These are phyloP conservation scores for Galbula dea DNA, from an alignment of 2,113 vertebrate genomes.

Conservation along the genomic window DNA sequence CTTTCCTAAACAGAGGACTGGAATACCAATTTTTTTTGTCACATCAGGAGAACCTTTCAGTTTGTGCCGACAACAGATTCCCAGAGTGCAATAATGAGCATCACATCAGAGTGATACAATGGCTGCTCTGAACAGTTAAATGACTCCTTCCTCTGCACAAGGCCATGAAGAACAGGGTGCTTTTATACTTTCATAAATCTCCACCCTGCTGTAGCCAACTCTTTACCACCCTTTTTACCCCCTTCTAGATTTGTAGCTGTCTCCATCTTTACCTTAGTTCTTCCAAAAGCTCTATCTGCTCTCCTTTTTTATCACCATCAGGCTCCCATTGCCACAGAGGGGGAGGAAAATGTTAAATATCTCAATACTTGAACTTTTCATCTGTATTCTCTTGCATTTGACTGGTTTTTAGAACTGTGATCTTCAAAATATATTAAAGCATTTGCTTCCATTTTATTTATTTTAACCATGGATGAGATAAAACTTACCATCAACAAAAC, in stretches of 20 bases:
- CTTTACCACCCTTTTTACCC: not conserved
- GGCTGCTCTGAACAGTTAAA: not conserved
- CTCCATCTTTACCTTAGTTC: not conserved
- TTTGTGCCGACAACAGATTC: not conserved
- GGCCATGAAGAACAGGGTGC: not conserved
- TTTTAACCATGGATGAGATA: not conserved
- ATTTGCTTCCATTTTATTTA: not conserved
- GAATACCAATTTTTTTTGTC: not conserved
- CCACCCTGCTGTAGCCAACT: not conserved
- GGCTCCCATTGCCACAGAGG: not conserved
- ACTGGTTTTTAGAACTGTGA: not conserved
- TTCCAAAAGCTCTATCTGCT: not conserved
- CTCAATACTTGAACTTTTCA: not conserved
- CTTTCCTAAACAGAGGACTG: not conserved
- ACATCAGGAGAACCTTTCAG: not conserved
- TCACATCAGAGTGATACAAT: not conserved
- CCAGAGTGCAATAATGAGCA: not conserved
- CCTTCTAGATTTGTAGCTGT: not conserved
- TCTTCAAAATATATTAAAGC: not conserved
- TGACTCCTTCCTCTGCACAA: not conserved
- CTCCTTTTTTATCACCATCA: not conserved
- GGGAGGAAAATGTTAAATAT: not conserved
- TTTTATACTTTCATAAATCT: not conserved
- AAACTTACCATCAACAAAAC: conserved; percentile 96
- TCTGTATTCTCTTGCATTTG: not conserved